Base-by-base conservation (phyloP, 1,140 invertebrate species). In the Asbolus verrucosus region DNA sequence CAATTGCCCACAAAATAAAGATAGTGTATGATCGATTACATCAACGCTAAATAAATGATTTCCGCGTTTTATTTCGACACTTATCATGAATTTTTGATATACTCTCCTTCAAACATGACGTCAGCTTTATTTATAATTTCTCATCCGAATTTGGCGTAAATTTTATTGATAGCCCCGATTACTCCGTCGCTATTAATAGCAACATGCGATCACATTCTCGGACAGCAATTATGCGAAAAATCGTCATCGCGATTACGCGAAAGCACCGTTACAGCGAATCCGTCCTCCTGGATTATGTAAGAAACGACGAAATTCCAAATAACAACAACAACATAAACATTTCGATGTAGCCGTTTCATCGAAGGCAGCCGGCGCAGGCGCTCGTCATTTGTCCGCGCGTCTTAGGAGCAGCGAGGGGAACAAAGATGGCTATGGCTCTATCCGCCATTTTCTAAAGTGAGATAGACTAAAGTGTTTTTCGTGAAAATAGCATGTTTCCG, bases 381-480 rank as follows among this genome's bases (percentile, higher is more conserved):
- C 50, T 39, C 18, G 33, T 18, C 31, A 54, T 50, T 14, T 16
- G 24, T 27, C 33, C 31, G 33, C 13, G 18, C 62, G 65, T 21
- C 27, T 33, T 33, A 18, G 43, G 54, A 13, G 62, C 24, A 50
- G 54, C 74, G 67, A 75, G 77, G 73, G 72, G 75, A 78, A 81
- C 79, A 80, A 81, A 81, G 80, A 81, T 79, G 79, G 80, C 80
- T 76, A 80, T 77, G 80, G 70, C 70, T 79, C 76, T 76, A 77
- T 80, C 80, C 72, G 80, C 80, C 80, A 81, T 81, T 80, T 81
- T 81, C 80, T 80, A 80, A 80, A 81, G 80, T 79, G 80, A 81
- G 80, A 81, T 74, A 80, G 80, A 81, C 72, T 69, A 67, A 77
- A 74, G 72, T 76, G 75, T 80, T 80, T 79, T 74, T 74, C 69